Percentiles rank a stretch among this genome's conserved stretches.
These are phyloP conservation scores for Clanis bilineata DNA, from an alignment of 2,888 invertebrate species.

Conservation along the genomic window DNA sequence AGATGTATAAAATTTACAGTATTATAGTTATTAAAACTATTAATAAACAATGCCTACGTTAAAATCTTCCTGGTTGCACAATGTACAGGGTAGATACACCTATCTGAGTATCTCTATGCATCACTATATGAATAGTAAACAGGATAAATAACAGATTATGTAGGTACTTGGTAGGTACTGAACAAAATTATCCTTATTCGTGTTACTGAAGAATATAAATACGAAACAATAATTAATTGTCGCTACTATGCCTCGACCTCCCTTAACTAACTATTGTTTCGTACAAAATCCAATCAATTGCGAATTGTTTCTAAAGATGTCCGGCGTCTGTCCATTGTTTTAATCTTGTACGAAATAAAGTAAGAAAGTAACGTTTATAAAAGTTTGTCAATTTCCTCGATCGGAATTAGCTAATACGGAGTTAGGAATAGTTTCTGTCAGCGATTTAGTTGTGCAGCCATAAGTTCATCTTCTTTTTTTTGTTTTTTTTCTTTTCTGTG, in stretches of 20 bases:
- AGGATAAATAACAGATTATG: no score
- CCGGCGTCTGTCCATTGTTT: background rate
- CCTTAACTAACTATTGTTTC: background rate
- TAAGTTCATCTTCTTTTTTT: background rate
- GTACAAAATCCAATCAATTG: background rate
- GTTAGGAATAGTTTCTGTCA: background rate
- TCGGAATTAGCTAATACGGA: no score
- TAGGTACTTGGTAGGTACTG: no score
- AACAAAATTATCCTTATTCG: background rate
- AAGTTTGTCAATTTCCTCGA: conserved; percentile 7
- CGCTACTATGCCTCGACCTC: background rate
- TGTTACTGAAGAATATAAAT: background rate
- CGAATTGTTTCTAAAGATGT: background rate
- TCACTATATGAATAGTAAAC: no score
- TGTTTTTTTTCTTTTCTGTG: background rate
- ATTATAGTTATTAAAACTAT: no score
- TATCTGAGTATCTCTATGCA: no score
- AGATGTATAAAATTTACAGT: no score
- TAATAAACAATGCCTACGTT: no score
- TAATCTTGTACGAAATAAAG: conserved; percentile 1
- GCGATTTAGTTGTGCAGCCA: background rate
- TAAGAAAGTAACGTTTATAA: background rate
- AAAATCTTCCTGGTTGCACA: no score
- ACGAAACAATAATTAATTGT: background rate
- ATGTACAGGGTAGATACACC: no score